These are phyloP conservation scores for Archaeoteleia sp. DNA, from an alignment of 2,888 invertebrate genomes.

Conservation along the genomic window DNA sequence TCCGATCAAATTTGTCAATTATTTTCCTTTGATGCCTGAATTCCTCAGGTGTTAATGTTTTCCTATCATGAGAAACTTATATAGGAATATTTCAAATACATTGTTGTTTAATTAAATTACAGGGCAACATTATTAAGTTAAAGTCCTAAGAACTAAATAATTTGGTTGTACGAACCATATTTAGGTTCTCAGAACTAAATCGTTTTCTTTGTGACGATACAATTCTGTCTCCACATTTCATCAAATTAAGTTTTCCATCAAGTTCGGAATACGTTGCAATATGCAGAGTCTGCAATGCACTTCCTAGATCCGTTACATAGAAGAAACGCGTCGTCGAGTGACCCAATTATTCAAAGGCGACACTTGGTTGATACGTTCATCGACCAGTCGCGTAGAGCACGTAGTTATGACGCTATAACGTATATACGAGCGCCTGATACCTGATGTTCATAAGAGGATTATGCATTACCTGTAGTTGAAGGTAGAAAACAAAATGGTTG, in stretches of 20 bases:
- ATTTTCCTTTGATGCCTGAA: conserved; percentile 20
- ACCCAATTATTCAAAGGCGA: conserved; percentile 31
- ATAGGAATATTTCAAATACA: conserved; percentile 15
- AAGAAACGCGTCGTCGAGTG: conserved; percentile 4
- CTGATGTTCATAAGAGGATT: conserved; percentile 67
- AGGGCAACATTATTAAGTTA: no score
- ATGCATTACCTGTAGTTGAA: conserved; percentile 60
- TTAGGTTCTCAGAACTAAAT: no score
- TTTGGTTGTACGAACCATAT: no score
- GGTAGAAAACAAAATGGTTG: conserved; percentile 65
- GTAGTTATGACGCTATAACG: conserved; percentile 9
- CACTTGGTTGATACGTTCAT: conserved; percentile 1
- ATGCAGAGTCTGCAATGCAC: no score
- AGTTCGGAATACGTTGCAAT: no score
- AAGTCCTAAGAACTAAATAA: neutral
- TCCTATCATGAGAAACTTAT: conserved; percentile 22
- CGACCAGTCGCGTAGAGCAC: conserved; percentile 7
- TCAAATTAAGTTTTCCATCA: no score
- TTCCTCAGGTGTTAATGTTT: conserved; percentile 15
- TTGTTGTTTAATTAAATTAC: conserved; percentile 40
- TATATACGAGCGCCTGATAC: conserved; percentile 55
- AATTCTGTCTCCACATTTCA: no score
- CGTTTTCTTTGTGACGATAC: no score
- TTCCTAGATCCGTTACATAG: no score
- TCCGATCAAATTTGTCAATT: conserved; percentile 52